These are phyloP conservation scores for Elephas maximus DNA, from an alignment of 2,113 vertebrate genomes.

Conservation along the genomic window DNA sequence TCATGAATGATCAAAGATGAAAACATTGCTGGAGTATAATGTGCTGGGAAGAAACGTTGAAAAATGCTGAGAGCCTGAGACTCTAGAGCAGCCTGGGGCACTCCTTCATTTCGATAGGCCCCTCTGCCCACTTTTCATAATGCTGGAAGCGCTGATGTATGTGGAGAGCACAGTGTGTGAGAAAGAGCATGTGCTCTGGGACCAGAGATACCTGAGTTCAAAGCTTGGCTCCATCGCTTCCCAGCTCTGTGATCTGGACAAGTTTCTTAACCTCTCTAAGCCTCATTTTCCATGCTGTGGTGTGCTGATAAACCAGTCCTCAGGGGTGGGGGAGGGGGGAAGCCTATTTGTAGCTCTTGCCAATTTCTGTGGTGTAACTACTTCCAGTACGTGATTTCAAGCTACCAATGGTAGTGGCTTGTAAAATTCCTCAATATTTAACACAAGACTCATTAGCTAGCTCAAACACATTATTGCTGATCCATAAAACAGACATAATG, in stretches of 20 bases:
- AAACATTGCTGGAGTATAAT: not conserved
- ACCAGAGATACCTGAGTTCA: accelerated
- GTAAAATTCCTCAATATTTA: slow-evolving; percentile 7
- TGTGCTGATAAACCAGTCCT: not conserved
- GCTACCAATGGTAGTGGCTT: not conserved
- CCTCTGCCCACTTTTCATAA: not conserved
- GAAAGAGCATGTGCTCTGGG: not conserved
- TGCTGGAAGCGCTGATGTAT: not conserved
- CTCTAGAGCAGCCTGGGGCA: not conserved
- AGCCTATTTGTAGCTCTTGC: not conserved
- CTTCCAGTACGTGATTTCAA: not conserved
- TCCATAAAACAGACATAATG: slow-evolving; percentile 12
- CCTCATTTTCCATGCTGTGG: not conserved
- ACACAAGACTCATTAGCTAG: not conserved
- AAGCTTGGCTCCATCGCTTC: not conserved
- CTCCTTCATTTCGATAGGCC: not conserved
- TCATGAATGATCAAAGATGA: slow-evolving; percentile 7
- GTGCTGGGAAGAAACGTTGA: not conserved
- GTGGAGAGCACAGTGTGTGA: not conserved
- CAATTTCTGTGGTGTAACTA: not conserved
- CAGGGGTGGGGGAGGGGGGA: too few relatives aligned
- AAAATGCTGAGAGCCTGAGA: not conserved
- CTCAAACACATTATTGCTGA: not conserved
- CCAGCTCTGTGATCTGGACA: not conserved
- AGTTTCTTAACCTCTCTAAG: not conserved